A percentile compares a stretch with the other conserved stretches of the same genome.
Evolutionary conservation across 2,888 invertebrate species (phyloP).

Genomic region (Melieria picta): DNA sequence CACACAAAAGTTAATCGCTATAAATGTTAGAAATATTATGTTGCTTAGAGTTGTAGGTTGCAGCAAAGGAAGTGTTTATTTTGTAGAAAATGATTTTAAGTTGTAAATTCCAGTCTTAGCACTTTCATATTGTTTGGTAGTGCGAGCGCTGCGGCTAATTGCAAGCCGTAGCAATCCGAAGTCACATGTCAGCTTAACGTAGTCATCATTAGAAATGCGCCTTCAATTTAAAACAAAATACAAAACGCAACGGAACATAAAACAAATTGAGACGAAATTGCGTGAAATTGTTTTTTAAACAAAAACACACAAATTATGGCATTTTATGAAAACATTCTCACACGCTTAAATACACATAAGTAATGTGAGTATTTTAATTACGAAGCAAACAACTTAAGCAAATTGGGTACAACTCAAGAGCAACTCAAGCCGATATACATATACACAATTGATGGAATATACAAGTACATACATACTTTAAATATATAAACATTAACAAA

Average conservation of each 20-base stretch:
- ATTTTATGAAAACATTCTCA: not conserved
- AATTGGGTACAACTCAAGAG: slow-evolving; percentile 15
- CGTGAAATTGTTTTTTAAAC: slow-evolving; percentile 12
- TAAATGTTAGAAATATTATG: slow-evolving; percentile 28
- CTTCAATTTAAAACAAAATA: slow-evolving; percentile 25
- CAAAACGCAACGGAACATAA: not conserved
- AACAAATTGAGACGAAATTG: not conserved
- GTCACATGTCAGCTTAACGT: not conserved
- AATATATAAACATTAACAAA: slow-evolving; percentile 3
- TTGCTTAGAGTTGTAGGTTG: slow-evolving; percentile 14
- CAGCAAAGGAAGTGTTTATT: slow-evolving; percentile 17
- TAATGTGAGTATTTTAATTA: slow-evolving; percentile 14
- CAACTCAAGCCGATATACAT: not conserved
- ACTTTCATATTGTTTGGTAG: slow-evolving; percentile 22
- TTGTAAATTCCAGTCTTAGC: slow-evolving; percentile 26
- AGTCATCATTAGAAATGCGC: slow-evolving; percentile 5
- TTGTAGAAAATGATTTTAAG: slow-evolving; percentile 8
- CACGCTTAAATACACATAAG: not conserved
- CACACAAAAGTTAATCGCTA: slow-evolving; percentile 3
- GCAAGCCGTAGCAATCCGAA: slow-evolving; percentile 6
- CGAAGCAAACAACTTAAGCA: slow-evolving; percentile 8
- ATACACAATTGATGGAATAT: not conserved
- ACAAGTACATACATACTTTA: slow-evolving; percentile 3
- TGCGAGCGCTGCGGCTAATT: not conserved
- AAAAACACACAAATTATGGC: slow-evolving; percentile 1